These are phyloP conservation scores for Phlogophora meticulosa DNA, from an alignment of 2,888 invertebrate genomes.

Conservation along the genomic window DNA sequence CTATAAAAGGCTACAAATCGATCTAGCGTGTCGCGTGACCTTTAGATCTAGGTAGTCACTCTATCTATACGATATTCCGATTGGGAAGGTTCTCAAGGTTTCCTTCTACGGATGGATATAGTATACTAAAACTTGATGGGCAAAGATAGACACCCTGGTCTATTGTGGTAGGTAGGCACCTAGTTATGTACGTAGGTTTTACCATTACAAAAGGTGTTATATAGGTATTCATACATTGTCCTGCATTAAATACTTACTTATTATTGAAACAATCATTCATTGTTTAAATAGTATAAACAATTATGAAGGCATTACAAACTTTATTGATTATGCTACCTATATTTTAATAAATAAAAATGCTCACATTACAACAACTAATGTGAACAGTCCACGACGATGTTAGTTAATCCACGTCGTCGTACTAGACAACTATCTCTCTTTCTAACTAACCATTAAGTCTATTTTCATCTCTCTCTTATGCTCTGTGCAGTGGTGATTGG, in stretches of 20 bases:
- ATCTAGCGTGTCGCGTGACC: neutral
- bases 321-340: too few species aligned
- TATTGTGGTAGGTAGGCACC: neutral
- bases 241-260: neutral
- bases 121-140: neutral
- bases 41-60: neutral
- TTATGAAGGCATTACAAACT: too few species aligned
- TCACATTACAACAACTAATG: constrained; percentile 57
- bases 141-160: neutral
- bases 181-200: neutral
- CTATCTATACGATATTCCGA: neutral
- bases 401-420: constrained; percentile 75
- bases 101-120: constrained; percentile 11
- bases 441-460: constrained; percentile 57
- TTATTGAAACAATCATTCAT: neutral
- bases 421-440: constrained; percentile 64
- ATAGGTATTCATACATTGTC: neutral
- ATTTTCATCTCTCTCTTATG: constrained; percentile 79
- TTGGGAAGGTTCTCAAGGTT: constrained; percentile 31
- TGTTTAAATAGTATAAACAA: neutral
- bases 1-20: neutral
- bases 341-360: constrained; percentile 4
- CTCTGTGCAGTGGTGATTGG: constrained; percentile 84
- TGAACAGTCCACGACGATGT: constrained; percentile 58
- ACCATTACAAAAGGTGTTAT: neutral